phyloP scores from a whole-genome alignment of 2,888 invertebrate genomes.

The Dasysyrphus albostriatus region DNA sequence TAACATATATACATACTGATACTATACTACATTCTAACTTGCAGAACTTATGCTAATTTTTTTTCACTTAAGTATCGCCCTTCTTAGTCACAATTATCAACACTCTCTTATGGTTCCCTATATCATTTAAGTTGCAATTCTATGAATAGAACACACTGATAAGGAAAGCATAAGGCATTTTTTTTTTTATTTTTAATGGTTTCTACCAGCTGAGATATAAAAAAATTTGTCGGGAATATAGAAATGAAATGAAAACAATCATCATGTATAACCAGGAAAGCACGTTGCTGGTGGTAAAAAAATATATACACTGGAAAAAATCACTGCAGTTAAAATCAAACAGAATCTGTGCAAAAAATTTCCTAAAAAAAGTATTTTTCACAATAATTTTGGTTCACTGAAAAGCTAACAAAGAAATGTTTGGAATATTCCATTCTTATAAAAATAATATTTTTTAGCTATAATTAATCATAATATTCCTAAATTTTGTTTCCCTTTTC shows the following conservation, averaged over 20 bases:
- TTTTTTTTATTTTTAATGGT: background rate
- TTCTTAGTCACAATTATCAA: slow-evolving; percentile 8
- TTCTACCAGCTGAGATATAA: background rate
- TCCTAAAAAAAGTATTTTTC: no score
- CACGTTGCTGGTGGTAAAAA: background rate
- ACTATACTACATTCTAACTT: background rate
- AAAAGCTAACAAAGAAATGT: no score
- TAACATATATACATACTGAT: no score
- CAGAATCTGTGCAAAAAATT: no score
- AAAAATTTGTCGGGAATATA: background rate
- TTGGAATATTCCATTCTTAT: no score
- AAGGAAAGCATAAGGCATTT: background rate
- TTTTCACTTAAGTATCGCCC: background rate
- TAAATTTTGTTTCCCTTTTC: no score
- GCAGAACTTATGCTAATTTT: background rate
- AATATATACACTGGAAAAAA: background rate
- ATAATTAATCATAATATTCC: no score
- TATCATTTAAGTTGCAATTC: slow-evolving; percentile 1
- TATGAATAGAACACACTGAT: background rate
- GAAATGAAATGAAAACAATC: background rate
- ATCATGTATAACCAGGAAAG: background rate
- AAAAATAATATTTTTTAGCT: no score
- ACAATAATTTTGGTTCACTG: no score
- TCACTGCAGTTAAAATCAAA: no score
- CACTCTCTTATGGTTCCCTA: background rate